A percentile compares a stretch with the other conserved stretches of the same genome.
Evolutionary conservation across 1,140 invertebrate genomes (phyloP).

Genomic region (Drosophila bipectinata): DNA sequence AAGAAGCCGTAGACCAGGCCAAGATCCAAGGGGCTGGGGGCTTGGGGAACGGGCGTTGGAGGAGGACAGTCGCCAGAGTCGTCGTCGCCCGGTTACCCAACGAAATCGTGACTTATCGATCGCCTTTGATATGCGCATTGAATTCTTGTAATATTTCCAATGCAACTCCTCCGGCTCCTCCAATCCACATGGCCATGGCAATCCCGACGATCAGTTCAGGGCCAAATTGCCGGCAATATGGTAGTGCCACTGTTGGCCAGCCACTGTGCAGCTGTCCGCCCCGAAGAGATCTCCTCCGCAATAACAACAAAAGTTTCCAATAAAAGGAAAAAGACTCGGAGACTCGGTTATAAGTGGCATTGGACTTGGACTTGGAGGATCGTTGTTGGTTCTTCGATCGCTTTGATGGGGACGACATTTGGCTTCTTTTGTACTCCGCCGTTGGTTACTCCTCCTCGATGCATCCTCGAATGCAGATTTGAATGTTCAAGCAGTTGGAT

Average conservation of each 20-base stretch:
- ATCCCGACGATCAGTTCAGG: slow-evolving; percentile 49
- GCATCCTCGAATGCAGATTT: slow-evolving; percentile 30
- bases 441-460: background rate
- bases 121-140: slow-evolving; percentile 79
- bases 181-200: background rate
- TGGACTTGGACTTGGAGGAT: slow-evolving; percentile 8
- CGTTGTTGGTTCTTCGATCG: slow-evolving; percentile 19
- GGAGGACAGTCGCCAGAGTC: slow-evolving; percentile 36
- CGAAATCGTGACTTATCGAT: slow-evolving; percentile 79
- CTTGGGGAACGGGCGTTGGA: background rate
- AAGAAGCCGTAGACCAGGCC: slow-evolving; percentile 16
- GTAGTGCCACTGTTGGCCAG: slow-evolving; percentile 62
- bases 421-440: slow-evolving; percentile 40
- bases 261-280: slow-evolving; percentile 70
- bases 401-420: slow-evolving; percentile 52
- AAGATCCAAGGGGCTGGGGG: slow-evolving; percentile 1
- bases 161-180: slow-evolving; percentile 10
- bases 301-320: slow-evolving; percentile 3
- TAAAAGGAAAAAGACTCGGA: slow-evolving; percentile 10
- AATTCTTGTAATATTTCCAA: slow-evolving; percentile 77
- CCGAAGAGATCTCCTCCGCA: slow-evolving; percentile 26
- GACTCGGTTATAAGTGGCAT: slow-evolving; percentile 2
- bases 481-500: slow-evolving; percentile 43
- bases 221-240: slow-evolving; percentile 69
- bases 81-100: slow-evolving; percentile 38